These are phyloP conservation scores for Vandiemenella viatica DNA, from an alignment of 2,888 invertebrate species.

Conservation along the genomic window DNA sequence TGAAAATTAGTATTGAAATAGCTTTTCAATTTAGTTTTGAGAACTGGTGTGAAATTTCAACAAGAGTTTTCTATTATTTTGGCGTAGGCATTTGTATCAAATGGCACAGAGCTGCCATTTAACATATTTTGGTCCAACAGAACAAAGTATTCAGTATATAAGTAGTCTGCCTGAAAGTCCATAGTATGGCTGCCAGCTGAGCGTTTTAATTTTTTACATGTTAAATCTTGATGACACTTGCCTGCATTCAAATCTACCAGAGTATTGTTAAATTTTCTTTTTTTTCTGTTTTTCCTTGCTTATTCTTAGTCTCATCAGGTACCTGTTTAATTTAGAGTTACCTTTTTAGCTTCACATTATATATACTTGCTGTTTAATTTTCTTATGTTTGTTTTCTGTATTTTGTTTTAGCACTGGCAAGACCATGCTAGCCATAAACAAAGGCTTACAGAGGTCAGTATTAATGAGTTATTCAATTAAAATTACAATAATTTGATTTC, in stretches of 20 bases:
- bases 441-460: conserved; percentile 67
- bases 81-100: no score
- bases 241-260: conserved; percentile 14
- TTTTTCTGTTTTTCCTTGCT: conserved; percentile 17
- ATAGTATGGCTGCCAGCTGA: conserved; percentile 16
- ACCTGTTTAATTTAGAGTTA: conserved; percentile 17
- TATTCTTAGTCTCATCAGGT: conserved; percentile 14
- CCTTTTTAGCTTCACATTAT: conserved; percentile 17
- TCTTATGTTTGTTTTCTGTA: conserved; percentile 34
- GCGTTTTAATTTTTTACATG: conserved; percentile 16
- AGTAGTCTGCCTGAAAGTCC: no score
- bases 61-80: no score
- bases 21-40: no score
- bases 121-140: no score
- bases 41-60: no score
- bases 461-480: conserved; percentile 21
- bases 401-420: conserved; percentile 62
- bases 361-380: conserved; percentile 20
- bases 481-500: conserved; percentile 17
- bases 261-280: conserved; percentile 14
- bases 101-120: no score
- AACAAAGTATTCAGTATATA: no score
- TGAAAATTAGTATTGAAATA: no score
- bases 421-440: conserved; percentile 71
- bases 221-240: conserved; percentile 13